Evolutionary conservation across 1,140 invertebrate genomes (phyloP).

Genomic region (Gryllus bimaculatus): DNA sequence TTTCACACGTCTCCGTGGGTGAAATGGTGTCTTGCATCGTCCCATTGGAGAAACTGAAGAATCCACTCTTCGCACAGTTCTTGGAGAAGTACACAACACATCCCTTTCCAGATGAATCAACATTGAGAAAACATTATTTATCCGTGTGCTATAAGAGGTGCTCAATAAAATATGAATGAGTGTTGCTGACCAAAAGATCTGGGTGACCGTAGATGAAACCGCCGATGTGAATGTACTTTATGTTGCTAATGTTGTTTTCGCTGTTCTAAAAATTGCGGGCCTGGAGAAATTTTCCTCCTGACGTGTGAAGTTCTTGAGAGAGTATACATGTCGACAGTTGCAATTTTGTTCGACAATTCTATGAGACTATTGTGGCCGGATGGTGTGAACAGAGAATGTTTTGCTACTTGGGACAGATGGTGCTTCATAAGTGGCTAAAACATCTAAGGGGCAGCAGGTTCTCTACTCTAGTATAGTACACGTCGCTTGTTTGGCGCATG

Average conservation of each 20-base stretch:
- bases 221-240: neutral
- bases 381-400: neutral
- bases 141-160: conserved; percentile 5
- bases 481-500: conserved; percentile 30
- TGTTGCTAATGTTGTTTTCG: neutral
- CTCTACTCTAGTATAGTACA: conserved; percentile 27
- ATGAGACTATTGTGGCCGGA: neutral
- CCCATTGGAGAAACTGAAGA: neutral
- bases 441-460: conserved; percentile 21
- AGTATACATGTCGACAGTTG: neutral
- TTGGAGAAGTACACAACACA: neutral
- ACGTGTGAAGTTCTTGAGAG: conserved; percentile 8
- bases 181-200: neutral
- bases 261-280: neutral
- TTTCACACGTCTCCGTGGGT: no score
- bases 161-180: neutral
- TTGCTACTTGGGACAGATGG: conserved; percentile 26
- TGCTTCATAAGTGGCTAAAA: conserved; percentile 30
- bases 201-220: neutral
- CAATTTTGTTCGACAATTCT: conserved; percentile 6
- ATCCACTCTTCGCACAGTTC: neutral
- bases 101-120: neutral
- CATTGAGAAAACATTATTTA: neutral
- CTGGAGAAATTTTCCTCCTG: neutral
- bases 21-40: neutral